Evolutionary conservation across 2,797 vertebrate genomes (phyloP).

Genomic region (Callimico goeldii): DNA sequence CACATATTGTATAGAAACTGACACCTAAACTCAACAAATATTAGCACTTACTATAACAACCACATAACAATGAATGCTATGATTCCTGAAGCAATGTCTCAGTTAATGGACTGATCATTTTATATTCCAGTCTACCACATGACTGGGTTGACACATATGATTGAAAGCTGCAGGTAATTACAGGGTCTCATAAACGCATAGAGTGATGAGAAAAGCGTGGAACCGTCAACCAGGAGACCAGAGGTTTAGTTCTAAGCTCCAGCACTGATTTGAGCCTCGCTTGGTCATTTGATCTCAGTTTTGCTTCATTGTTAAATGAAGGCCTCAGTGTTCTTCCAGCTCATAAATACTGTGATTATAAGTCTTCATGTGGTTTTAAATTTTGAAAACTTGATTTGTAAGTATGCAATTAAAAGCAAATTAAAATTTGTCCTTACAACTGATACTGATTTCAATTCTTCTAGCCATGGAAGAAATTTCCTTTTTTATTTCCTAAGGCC

Average conservation of each 20-base stretch:
- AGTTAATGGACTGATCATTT: not conserved
- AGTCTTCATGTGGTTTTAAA: slow-evolving; percentile 1
- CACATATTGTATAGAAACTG: not conserved
- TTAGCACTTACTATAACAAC: not conserved
- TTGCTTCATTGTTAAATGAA: not conserved
- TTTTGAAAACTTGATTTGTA: not conserved
- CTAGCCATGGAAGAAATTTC: not conserved
- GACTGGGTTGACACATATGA: not conserved
- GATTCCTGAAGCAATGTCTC: not conserved
- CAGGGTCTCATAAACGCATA: not conserved
- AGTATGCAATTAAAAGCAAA: not conserved
- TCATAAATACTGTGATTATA: not conserved
- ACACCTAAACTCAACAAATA: not conserved
- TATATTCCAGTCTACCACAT: not conserved
- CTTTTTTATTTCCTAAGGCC: slow-evolving; percentile 7
- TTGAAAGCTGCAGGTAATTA: not conserved
- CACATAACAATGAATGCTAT: not conserved
- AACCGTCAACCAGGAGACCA: not conserved
- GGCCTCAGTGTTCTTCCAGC: not conserved
- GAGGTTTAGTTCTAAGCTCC: not conserved
- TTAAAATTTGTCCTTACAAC: not conserved
- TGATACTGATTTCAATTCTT: slow-evolving; percentile 3
- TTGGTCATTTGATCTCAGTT: slow-evolving; percentile 8
- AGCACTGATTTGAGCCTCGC: not conserved
- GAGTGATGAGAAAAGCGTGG: not conserved